Evolutionary conservation across 2,888 invertebrate species (phyloP).

Genomic region (Beris morrisii): DNA sequence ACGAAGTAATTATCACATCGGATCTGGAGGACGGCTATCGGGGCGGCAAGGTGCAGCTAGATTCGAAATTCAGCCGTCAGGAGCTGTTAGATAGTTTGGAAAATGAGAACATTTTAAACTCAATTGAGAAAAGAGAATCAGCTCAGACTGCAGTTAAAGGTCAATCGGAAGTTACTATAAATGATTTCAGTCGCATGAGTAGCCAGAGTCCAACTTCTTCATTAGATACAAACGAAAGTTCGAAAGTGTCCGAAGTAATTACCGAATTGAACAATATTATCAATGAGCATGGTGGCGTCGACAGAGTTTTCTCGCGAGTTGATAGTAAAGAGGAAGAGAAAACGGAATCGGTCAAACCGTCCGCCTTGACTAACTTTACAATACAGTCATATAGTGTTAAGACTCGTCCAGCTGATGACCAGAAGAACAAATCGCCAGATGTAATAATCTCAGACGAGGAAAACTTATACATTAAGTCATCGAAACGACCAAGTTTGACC

Average conservation of each 20-base stretch:
- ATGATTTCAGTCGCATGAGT: neutral
- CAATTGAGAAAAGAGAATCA: neutral
- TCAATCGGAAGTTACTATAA: neutral
- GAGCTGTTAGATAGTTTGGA: constrained; percentile 6
- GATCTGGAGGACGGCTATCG: constrained; percentile 45
- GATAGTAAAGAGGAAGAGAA: constrained; percentile 38
- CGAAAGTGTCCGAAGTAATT: constrained; percentile 45
- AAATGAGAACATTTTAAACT: neutral
- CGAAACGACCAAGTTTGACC: constrained; percentile 41
- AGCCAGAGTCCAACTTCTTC: neutral
- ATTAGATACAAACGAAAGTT: constrained; percentile 3
- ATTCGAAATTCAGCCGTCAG: constrained; percentile 13
- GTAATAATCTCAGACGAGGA: constrained; percentile 37
- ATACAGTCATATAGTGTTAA: constrained; percentile 43
- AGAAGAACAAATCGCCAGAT: neutral
- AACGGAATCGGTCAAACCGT: constrained; percentile 48
- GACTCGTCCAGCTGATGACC: neutral
- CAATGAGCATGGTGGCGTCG: constrained; percentile 47
- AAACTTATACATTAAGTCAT: constrained; percentile 42
- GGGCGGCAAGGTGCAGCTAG: constrained; percentile 33
- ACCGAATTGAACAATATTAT: constrained; percentile 48
- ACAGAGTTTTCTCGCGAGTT: constrained; percentile 45
- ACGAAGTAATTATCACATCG: constrained; percentile 39
- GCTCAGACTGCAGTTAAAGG: neutral
- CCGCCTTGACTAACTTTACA: constrained; percentile 49